Evolutionary conservation across 2,888 invertebrate species (phyloP).

Genomic region (Acrobeloides nanus): DNA sequence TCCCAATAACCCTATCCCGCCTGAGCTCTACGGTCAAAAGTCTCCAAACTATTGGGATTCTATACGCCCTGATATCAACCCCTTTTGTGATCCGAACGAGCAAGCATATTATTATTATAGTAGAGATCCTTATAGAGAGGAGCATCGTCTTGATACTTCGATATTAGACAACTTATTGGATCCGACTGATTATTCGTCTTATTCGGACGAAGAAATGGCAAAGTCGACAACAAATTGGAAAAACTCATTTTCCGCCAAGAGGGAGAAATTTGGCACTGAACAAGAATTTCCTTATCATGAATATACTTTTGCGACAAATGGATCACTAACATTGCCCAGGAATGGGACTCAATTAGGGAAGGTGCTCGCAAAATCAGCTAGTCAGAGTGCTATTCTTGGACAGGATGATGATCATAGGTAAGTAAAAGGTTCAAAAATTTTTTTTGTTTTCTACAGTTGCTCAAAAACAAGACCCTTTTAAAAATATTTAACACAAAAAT

Average conservation of each 20-base stretch:
- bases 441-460: conserved; percentile 7
- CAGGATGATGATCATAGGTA: conserved; percentile 12
- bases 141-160: no score
- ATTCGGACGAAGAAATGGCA: conserved; percentile 36
- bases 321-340: conserved; percentile 12
- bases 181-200: no score
- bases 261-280: conserved; percentile 17
- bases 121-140: no score
- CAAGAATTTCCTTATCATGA: conserved; percentile 3
- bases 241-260: conserved; percentile 30
- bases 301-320: conserved; percentile 11
- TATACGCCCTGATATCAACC: no score
- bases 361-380: conserved; percentile 5
- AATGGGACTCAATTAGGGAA: conserved; percentile 9
- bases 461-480: not conserved
- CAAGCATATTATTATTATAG: no score
- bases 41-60: no score
- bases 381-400: conserved; percentile 5
- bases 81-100: no score
- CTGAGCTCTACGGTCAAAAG: no score
- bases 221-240: conserved; percentile 40
- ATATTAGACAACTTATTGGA: no score
- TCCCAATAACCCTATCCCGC: no score
- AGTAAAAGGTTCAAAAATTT: conserved; percentile 2
- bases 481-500: not conserved